These are phyloP conservation scores for Orthosia incerta DNA, from an alignment of 2,888 invertebrate genomes.

Conservation along the genomic window DNA sequence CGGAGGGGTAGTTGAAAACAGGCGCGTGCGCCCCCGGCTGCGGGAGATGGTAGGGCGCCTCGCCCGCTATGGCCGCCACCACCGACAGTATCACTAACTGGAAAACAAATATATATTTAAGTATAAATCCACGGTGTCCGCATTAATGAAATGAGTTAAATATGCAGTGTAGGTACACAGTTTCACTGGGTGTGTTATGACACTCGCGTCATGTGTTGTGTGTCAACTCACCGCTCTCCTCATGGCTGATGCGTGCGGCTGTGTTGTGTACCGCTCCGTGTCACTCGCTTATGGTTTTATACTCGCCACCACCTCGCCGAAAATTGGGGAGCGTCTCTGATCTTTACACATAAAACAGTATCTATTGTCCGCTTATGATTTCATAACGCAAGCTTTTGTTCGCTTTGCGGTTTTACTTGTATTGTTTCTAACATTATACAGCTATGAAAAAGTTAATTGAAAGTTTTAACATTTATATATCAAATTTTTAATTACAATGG, in stretches of 20 bases:
- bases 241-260: conserved; percentile 81
- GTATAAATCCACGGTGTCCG: conserved; percentile 58
- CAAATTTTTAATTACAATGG: background rate
- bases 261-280: conserved; percentile 73
- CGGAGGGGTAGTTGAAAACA: conserved; percentile 75
- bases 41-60: conserved; percentile 86
- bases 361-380: conserved; percentile 64
- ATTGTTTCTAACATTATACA: background rate
- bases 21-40: conserved; percentile 80
- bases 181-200: conserved; percentile 77
- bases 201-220: conserved; percentile 56
- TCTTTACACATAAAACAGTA: conserved; percentile 58
- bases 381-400: conserved; percentile 58
- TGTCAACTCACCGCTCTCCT: conserved; percentile 86
- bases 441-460: background rate
- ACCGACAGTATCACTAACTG: conserved; percentile 83
- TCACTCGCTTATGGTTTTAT: conserved; percentile 80
- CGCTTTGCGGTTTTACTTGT: conserved; percentile 30
- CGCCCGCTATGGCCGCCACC: conserved; percentile 80
- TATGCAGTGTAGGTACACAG: conserved; percentile 70
- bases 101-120: conserved; percentile 64
- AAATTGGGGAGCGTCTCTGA: conserved; percentile 66
- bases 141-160: conserved; percentile 64
- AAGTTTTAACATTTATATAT: background rate
- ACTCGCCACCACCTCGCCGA: conserved; percentile 80